Conservation (phyloP, 2,797 vertebrate species). For the Phoeniculus purpureus region DNA sequence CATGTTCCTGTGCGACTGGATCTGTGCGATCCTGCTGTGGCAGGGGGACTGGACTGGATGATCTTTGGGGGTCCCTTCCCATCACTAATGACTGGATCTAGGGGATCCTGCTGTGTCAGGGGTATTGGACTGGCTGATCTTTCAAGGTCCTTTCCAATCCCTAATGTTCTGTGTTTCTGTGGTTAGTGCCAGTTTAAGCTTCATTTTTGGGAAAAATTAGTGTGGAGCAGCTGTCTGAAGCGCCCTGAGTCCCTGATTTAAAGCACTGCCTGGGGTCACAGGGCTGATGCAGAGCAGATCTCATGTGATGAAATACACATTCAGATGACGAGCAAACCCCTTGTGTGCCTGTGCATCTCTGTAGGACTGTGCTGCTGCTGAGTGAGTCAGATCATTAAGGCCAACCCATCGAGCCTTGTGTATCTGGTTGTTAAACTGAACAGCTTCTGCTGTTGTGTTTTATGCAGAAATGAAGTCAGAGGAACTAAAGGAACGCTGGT, state of each 20-base stretch:
- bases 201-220: neutral
- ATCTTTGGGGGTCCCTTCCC: too few relatives aligned
- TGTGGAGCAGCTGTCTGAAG: neutral
- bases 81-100: too few relatives aligned
- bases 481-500: neutral
- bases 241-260: neutral
- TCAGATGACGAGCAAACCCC: neutral
- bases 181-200: neutral
- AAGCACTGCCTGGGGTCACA: neutral
- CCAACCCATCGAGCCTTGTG: neutral
- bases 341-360: neutral
- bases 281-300: neutral
- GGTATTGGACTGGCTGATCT: too few relatives aligned
- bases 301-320: neutral
- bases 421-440: neutral
- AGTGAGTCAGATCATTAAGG: neutral
- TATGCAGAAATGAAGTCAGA: neutral
- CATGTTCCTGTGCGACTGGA: too few relatives aligned
- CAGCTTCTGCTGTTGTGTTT: neutral
- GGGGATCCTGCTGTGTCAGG: too few relatives aligned
- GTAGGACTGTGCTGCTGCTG: neutral
- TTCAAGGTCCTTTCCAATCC: too few relatives aligned
- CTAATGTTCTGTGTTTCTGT: too few relatives aligned
- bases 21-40: too few relatives aligned
- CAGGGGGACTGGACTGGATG: too few relatives aligned